Evolutionary conservation across 2,888 invertebrate genomes (phyloP).

Genomic region (Hybos culiciformis): DNA sequence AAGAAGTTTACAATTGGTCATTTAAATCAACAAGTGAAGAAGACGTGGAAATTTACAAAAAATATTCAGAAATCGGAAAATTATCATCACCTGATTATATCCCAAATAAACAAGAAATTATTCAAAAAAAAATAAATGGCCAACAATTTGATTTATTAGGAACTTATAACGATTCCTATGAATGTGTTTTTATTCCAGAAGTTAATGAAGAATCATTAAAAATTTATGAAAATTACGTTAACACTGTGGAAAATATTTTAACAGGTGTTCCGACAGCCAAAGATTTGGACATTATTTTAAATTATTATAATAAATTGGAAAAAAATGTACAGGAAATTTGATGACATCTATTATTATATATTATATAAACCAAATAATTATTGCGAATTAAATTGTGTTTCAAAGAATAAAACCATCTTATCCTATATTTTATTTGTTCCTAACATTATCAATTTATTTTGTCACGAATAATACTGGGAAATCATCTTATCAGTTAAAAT

Average conservation of each 20-base stretch:
- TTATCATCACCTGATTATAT: conserved; percentile 14
- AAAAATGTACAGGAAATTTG: no score
- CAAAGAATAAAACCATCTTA: no score
- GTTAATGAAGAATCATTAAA: conserved; percentile 25
- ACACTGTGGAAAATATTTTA: conserved; percentile 18
- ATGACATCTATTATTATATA: no score
- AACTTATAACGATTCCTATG: conserved; percentile 26
- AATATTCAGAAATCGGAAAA: conserved; percentile 31
- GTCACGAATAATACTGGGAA: no score
- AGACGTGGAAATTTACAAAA: conserved; percentile 29
- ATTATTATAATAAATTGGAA: conserved; percentile 8
- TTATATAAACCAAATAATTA: no score
- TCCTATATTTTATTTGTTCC: no score
- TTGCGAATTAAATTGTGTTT: no score
- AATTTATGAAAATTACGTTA: conserved; percentile 30
- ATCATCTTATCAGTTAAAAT: no score
- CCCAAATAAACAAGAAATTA: conserved; percentile 9
- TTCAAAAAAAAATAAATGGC: conserved; percentile 22
- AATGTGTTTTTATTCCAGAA: conserved; percentile 26
- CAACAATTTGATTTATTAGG: conserved; percentile 25
- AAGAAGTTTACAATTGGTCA: conserved; percentile 29
- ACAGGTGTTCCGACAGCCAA: conserved; percentile 8
- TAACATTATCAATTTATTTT: no score
- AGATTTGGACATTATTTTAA: conserved; percentile 9
- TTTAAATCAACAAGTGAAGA: conserved; percentile 25